These are phyloP conservation scores for Trachythela sp. DNA, from an alignment of 64 coral and sea anemone genomes.

Conservation along the genomic window DNA sequence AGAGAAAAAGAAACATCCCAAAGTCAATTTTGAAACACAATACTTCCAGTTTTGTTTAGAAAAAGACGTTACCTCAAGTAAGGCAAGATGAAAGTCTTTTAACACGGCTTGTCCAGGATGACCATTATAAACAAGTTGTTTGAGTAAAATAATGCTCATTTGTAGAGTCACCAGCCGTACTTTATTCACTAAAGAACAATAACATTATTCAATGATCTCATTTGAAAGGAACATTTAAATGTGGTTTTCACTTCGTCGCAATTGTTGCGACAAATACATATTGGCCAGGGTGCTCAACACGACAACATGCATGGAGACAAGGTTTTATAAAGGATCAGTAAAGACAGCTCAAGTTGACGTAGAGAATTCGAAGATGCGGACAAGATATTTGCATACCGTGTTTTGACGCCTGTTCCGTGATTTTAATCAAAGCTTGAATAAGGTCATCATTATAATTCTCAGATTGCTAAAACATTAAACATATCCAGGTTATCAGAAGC, in stretches of 20 bases:
- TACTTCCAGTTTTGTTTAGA: background rate
- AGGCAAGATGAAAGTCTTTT: conserved; percentile 67
- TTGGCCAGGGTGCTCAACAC: no score
- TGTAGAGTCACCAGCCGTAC: conserved; percentile 83
- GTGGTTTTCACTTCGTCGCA: no score
- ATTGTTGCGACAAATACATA: no score
- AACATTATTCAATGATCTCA: background rate
- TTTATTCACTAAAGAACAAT: conserved; percentile 77
- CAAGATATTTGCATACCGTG: conserved; percentile 41
- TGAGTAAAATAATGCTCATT: conserved; percentile 76
- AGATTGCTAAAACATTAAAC: conserved; percentile 36
- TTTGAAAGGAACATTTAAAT: no score
- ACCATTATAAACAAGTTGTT: conserved; percentile 72
- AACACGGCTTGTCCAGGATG: conserved; percentile 39
- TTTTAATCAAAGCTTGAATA: conserved; percentile 68
- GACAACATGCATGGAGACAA: no score
- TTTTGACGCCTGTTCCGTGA: conserved; percentile 66
- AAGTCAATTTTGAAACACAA: background rate
- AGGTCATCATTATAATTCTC: conserved; percentile 73
- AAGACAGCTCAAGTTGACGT: no score
- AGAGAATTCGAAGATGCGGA: background rate
- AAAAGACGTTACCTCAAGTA: conserved; percentile 61
- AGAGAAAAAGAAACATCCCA: background rate
- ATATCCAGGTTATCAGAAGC: background rate
- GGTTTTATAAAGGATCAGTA: no score